Base-by-base conservation (phyloP, 2,797 vertebrate species). In the Phalloptychus januarius region DNA sequence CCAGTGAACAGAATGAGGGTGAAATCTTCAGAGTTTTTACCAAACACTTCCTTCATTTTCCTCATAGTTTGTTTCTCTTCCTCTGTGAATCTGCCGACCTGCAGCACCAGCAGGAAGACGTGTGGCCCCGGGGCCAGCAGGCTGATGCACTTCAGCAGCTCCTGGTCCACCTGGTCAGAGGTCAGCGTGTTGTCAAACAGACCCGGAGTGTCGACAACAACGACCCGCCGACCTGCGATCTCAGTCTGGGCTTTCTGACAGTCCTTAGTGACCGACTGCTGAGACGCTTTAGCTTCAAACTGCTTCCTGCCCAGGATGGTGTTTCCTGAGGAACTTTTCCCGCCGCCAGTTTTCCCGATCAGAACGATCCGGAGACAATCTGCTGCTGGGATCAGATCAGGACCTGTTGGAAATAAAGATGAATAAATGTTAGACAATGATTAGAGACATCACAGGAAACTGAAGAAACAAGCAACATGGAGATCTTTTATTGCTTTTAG, bases 251-350 rank as follows among this genome's bases (percentile, higher is more conserved):
- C 79, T 75, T 48, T 81, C 40, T 84, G 20, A 16, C 84, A 91
- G 5, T 2, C 4, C 2, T 8, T 83, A 31, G 69, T 71, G 2
- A 71, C n/a, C 10, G 42, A 71, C n/a, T 45, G 10, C 7, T 71
- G 42, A 15, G 40, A 44, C 1, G 16, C 25, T 48, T 28, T 79
- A 25, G 31, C n/a, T 13, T 52, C 8, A 50, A 50, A 50, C 48
- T 44, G 15, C 3, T 71, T 46, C 31, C 69, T 71, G 7, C 13
- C 76, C 46, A 92, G 7, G 48, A 92, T 89, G 2, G 46, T 85
- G 75, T 92, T 92, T 54, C 46, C 90, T 0, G 85, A 86, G 0
- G 89, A 83, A 7, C 89, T 92, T 31, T 90, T 92, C 0, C 91
- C 88, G 11, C 70, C 7, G 2, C 90, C 90, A 0, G 90, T 90